Evolutionary conservation across 2,888 invertebrate species (phyloP).

Genomic region (Cephus runcator): DNA sequence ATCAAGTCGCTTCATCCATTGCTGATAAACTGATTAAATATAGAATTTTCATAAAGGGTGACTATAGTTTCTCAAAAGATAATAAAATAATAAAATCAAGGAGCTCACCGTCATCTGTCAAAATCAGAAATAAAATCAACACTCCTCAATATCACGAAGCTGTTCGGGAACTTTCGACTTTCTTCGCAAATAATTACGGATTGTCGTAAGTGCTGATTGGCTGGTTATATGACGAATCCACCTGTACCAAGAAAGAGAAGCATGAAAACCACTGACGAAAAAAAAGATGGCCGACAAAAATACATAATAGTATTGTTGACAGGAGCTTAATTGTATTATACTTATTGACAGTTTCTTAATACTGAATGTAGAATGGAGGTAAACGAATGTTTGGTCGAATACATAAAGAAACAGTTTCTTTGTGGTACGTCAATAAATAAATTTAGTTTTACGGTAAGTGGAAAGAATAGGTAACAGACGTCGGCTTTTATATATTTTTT

Average conservation of each 20-base stretch:
- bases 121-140: not conserved
- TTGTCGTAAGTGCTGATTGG: not conserved
- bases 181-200: not conserved
- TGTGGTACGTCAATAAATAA: constrained; percentile 48
- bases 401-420: constrained; percentile 49
- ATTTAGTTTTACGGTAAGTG: constrained; percentile 43
- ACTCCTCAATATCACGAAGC: not conserved
- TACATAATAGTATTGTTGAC: constrained; percentile 13
- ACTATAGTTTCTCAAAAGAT: not conserved
- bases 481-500: not conserved
- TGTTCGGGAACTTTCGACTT: not conserved
- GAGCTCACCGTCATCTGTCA: not conserved
- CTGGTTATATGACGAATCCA: not conserved
- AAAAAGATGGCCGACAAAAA: constrained; percentile 1
- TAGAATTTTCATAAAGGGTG: not conserved
- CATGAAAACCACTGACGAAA: not conserved
- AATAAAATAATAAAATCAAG: not conserved
- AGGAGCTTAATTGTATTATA: not conserved
- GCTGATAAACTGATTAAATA: not conserved
- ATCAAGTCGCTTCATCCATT: not conserved
- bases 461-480: not conserved
- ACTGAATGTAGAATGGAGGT: not conserved
- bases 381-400: not conserved
- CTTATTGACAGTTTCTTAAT: not conserved
- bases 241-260: not conserved